Conservation (phyloP, 2,888 invertebrate genomes). For the Sepiola atlantica region DNA sequence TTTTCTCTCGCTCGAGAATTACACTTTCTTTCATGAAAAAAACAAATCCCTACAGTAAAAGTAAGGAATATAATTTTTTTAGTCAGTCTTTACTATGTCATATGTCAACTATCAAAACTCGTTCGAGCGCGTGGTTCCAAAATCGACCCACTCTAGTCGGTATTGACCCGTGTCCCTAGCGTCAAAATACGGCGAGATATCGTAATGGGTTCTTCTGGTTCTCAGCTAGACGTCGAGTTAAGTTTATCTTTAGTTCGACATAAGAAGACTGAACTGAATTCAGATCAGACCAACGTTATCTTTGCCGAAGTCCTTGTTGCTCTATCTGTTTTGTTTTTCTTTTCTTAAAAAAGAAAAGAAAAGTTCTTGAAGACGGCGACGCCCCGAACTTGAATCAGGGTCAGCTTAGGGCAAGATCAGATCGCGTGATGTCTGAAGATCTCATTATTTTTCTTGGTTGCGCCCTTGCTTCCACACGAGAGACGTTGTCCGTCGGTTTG, state of each 20-base stretch:
- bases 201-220: background rate
- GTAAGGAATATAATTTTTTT: too few relatives aligned
- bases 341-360: too few relatives aligned
- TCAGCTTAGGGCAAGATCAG: background rate
- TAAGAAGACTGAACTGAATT: background rate
- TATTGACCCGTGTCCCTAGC: background rate
- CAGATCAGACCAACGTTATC: background rate
- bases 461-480: background rate
- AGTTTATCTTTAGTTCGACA: background rate
- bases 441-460: background rate
- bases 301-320: background rate
- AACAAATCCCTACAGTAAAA: too few relatives aligned
- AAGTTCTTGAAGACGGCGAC: background rate
- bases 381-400: background rate
- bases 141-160: background rate
- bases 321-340: background rate
- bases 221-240: background rate
- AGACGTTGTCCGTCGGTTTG: too few relatives aligned
- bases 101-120: too few relatives aligned
- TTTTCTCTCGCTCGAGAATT: too few relatives aligned
- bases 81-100: too few relatives aligned
- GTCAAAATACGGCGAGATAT: background rate
- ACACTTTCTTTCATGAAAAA: too few relatives aligned
- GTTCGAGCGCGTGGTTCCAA: too few relatives aligned
- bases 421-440: slow-evolving; percentile 9